These are phyloP conservation scores for Peromyscus aztecus DNA, from an alignment of 2,797 vertebrate species.

Conservation along the genomic window DNA sequence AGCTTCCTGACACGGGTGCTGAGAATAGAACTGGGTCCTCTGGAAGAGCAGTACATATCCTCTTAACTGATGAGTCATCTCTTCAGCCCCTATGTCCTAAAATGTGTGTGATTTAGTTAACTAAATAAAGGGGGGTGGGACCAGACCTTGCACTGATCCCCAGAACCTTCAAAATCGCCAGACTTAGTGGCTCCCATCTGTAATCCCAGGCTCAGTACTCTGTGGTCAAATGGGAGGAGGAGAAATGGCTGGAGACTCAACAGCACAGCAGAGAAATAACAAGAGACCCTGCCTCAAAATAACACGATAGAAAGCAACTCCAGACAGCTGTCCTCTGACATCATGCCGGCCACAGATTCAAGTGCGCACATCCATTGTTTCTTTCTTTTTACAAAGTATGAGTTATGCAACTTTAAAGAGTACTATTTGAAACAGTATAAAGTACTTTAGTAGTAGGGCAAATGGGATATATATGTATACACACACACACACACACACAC, in stretches of 20 bases:
- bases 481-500: not conserved
- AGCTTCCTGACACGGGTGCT: not conserved
- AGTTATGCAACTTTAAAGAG: not conserved
- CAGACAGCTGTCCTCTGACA: not conserved
- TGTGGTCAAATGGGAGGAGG: not conserved
- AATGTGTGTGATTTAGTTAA: not conserved
- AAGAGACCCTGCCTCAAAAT: not conserved
- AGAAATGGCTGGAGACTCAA: not conserved
- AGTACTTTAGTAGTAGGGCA: not conserved
- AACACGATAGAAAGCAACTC: not conserved
- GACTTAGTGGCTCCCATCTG: not conserved
- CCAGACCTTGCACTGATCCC: not conserved
- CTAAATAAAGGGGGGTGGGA: not conserved
- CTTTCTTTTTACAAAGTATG: not conserved
- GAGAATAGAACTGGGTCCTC: not conserved
- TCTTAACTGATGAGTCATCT: not conserved
- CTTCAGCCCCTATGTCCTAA: not conserved
- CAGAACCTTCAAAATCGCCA: not conserved
- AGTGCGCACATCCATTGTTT: not conserved
- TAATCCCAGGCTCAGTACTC: not conserved
- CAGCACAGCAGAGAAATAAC: not conserved
- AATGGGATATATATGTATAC: not conserved
- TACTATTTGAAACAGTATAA: conserved; percentile 7
- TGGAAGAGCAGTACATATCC: not conserved
- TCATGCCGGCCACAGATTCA: not conserved